phyloP scores from a whole-genome alignment of 2,797 vertebrate species.

The Lagodon rhomboides region DNA sequence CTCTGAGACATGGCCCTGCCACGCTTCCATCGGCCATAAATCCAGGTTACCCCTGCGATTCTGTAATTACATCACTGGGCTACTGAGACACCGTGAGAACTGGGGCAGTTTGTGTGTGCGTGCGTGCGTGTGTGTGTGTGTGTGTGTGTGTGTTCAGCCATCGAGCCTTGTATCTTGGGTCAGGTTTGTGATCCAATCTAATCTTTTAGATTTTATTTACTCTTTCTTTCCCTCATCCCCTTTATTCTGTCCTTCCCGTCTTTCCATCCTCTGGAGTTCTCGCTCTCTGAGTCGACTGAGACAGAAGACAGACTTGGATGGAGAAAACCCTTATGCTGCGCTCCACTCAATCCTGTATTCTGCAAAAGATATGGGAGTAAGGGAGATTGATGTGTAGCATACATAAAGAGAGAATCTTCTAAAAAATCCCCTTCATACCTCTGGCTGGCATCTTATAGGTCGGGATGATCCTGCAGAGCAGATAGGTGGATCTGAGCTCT shows the following conservation, averaged over 20 bases:
- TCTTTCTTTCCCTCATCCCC: not conserved
- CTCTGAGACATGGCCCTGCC: conserved; percentile 31
- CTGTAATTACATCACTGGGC: conserved; percentile 52
- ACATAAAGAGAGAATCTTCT: not conserved
- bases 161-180: not conserved
- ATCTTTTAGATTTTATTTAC: not conserved
- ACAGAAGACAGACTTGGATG: not conserved
- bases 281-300: not conserved
- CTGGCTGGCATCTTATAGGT: not conserved
- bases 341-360: not conserved
- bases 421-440: conserved; percentile 3
- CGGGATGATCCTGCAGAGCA: conserved; percentile 1
- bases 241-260: not conserved
- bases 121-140: not conserved
- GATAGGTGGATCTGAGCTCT: not conserved
- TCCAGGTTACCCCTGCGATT: conserved; percentile 42
- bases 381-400: not conserved
- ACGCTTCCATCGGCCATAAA: conserved; percentile 24
- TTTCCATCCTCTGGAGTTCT: not conserved
- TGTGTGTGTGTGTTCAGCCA: not conserved
- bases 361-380: not conserved
- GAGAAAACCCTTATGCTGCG: not conserved
- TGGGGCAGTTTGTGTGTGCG: conserved; percentile 13
- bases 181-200: not conserved
- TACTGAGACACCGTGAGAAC: conserved; percentile 53